A percentile compares a stretch with the other conserved stretches of the same genome.
phyloP scores from a whole-genome alignment of 2,113 vertebrate genomes.

The Lonchura striata region DNA sequence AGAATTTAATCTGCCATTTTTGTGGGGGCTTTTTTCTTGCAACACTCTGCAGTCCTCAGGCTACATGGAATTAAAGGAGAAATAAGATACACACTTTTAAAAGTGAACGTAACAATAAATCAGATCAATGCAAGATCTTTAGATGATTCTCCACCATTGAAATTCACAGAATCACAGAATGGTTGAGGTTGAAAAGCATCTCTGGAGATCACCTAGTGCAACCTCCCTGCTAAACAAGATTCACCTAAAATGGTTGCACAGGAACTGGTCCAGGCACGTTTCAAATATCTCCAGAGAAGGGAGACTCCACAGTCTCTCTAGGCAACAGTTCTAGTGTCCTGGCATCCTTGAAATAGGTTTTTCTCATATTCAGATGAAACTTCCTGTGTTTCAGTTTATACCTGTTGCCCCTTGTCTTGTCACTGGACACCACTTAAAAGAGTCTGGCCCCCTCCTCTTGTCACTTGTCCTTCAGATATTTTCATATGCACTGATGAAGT shows the following conservation, averaged over 20 bases:
- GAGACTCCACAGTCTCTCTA: background rate
- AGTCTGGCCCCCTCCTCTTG: background rate
- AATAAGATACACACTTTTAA: background rate
- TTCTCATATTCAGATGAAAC: background rate
- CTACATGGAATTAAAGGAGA: background rate
- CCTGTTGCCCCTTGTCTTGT: background rate
- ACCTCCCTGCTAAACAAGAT: background rate
- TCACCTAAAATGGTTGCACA: background rate
- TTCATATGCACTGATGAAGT: background rate
- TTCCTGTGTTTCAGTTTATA: background rate
- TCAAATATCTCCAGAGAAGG: background rate
- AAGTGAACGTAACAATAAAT: background rate
- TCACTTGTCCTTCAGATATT: background rate
- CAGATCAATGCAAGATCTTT: background rate
- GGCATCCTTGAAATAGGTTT: background rate
- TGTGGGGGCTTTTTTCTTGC: fast-evolving
- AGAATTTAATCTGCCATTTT: background rate
- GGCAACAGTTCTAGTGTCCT: background rate
- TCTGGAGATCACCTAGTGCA: background rate
- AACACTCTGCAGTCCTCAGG: background rate
- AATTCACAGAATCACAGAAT: background rate
- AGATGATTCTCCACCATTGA: background rate
- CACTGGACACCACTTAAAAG: background rate
- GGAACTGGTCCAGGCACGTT: background rate
- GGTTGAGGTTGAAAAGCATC: background rate